Evolutionary conservation across 2,888 invertebrate species (phyloP).

Genomic region (Trypoxylon attenuatum): DNA sequence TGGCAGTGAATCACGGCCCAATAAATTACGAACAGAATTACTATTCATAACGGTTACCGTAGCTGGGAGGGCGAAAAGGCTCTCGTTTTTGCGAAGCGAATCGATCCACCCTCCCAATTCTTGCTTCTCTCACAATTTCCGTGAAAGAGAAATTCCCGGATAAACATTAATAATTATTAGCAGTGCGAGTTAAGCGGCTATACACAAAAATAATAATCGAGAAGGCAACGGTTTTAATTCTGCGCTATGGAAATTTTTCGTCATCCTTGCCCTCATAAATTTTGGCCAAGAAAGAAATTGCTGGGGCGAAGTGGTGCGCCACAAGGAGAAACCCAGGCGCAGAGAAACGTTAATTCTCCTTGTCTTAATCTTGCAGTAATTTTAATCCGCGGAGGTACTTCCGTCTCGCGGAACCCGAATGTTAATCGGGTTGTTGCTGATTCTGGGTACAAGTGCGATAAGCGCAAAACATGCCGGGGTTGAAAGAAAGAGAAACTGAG

Average conservation of each 20-base stretch:
- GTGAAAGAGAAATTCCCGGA: not conserved
- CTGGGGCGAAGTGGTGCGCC: not conserved
- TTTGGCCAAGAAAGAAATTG: conserved; percentile 38
- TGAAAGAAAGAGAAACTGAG: not conserved
- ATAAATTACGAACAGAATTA: not conserved
- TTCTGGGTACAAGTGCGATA: conserved; percentile 33
- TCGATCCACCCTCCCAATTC: not conserved
- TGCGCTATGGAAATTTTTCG: not conserved
- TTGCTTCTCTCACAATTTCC: not conserved
- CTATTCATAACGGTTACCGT: not conserved
- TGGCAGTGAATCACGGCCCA: not conserved
- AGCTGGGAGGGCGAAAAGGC: not conserved
- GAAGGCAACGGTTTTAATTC: conserved; percentile 7
- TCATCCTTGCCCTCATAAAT: conserved; percentile 18
- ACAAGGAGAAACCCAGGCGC: not conserved
- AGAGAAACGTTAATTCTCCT: conserved; percentile 38
- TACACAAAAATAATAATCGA: not conserved
- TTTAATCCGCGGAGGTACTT: conserved; percentile 24
- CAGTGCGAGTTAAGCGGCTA: not conserved
- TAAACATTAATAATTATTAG: not conserved
- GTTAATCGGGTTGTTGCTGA: conserved; percentile 40
- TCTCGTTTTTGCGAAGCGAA: not conserved
- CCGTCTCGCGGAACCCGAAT: conserved; percentile 22
- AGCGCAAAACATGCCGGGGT: not conserved
- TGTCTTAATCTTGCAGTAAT: conserved; percentile 42